These are phyloP conservation scores for Thunnus albacares DNA, from an alignment of 2,797 vertebrate genomes.

Conservation along the genomic window DNA sequence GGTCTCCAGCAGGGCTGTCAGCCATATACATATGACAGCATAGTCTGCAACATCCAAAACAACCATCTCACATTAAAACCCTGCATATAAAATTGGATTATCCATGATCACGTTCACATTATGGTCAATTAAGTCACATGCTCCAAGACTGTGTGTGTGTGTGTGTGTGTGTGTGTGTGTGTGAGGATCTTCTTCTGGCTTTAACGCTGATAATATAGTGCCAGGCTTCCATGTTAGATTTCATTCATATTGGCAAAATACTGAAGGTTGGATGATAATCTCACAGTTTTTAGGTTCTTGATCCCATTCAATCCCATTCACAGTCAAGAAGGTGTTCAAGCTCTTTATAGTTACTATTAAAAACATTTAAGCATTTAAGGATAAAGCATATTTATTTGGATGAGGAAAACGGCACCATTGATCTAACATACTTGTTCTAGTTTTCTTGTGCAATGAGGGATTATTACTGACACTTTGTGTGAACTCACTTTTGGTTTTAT, in stretches of 20 bases:
- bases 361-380: neutral
- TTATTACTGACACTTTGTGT: neutral
- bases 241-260: neutral
- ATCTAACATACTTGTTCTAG: neutral
- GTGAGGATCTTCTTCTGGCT: neutral
- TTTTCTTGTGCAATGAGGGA: neutral
- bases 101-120: conserved; percentile 30
- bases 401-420: neutral
- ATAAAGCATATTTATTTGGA: conserved; percentile 4
- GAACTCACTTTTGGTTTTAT: neutral
- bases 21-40: conserved; percentile 5
- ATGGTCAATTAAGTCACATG: conserved; percentile 41
- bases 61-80: conserved; percentile 17
- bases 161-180: neutral
- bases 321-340: neutral
- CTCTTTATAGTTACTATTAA: neutral
- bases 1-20: conserved; percentile 21
- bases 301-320: neutral
- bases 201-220: neutral
- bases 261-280: neutral
- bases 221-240: neutral
- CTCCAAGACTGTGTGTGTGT: neutral
- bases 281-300: neutral
- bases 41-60: conserved; percentile 20
- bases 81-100: conserved; percentile 49